Percentiles rank a stretch among this genome's conserved stretches.
Evolutionary conservation across 2,113 vertebrate species (phyloP).

Genomic region (Tamias sibiricus): DNA sequence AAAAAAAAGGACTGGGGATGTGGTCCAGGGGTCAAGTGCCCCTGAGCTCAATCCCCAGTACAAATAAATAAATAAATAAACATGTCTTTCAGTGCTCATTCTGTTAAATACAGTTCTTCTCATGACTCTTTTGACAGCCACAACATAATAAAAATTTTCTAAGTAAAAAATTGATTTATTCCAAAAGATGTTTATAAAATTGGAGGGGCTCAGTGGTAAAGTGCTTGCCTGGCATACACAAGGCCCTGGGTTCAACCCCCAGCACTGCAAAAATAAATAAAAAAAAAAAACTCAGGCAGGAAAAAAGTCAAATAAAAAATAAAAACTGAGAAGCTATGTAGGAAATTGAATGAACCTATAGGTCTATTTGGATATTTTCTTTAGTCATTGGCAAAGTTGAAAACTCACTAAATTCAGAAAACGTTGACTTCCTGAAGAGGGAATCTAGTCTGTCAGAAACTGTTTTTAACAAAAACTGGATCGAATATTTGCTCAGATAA

Average conservation of each 20-base stretch:
- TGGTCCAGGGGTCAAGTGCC: too few relatives aligned
- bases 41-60: too few relatives aligned
- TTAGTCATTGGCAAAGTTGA: conserved; percentile 13
- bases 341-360: background rate
- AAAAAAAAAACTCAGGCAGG: too few relatives aligned
- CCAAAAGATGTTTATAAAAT: conserved; percentile 40
- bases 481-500: background rate
- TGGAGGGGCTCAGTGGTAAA: background rate
- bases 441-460: conserved; percentile 22
- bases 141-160: conserved; percentile 28
- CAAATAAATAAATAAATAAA: too few relatives aligned
- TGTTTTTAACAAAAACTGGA: background rate
- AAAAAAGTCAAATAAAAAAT: background rate
- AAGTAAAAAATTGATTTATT: conserved; percentile 29
- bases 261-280: too few relatives aligned
- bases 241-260: too few relatives aligned
- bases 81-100: background rate
- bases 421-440: background rate
- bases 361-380: conserved; percentile 23
- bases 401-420: conserved; percentile 39
- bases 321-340: background rate
- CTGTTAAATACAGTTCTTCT: background rate
- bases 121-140: background rate
- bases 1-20: too few relatives aligned
- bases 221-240: too few relatives aligned